Conservation (phyloP, 2,797 vertebrate genomes). For the Apodemus agrarius region DNA sequence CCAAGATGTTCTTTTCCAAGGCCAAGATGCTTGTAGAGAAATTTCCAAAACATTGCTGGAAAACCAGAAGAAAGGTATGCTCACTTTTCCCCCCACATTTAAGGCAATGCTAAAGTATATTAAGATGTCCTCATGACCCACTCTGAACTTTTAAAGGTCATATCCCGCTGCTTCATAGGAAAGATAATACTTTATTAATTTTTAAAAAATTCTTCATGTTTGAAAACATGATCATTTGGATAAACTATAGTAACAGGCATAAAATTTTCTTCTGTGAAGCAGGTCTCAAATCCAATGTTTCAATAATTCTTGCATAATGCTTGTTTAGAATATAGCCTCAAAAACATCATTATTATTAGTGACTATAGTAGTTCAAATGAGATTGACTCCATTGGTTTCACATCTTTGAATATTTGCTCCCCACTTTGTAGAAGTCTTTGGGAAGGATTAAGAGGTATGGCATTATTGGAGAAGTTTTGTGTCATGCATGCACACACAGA, state of each 20-base stretch:
- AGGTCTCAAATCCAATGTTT: not conserved
- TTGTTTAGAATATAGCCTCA: not conserved
- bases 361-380: not conserved
- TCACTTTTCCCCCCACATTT: not conserved
- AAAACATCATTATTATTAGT: not conserved
- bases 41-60: not conserved
- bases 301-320: not conserved
- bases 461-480: not conserved
- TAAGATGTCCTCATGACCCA: not conserved
- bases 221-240: not conserved
- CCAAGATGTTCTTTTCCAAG: not conserved
- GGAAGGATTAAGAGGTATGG: not conserved
- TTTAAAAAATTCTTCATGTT: not conserved
- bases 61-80: not conserved
- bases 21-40: not conserved
- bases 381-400: not conserved
- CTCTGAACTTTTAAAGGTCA: not conserved
- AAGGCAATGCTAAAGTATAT: not conserved
- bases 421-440: not conserved
- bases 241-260: not conserved
- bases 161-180: not conserved
- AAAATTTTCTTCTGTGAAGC: not conserved
- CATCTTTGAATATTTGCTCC: not conserved
- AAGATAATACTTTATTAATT: not conserved
- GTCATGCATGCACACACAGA: not conserved